Evolutionary conservation across 1,140 invertebrate genomes (phyloP).

Genomic region (Penaeus chinensis): DNA sequence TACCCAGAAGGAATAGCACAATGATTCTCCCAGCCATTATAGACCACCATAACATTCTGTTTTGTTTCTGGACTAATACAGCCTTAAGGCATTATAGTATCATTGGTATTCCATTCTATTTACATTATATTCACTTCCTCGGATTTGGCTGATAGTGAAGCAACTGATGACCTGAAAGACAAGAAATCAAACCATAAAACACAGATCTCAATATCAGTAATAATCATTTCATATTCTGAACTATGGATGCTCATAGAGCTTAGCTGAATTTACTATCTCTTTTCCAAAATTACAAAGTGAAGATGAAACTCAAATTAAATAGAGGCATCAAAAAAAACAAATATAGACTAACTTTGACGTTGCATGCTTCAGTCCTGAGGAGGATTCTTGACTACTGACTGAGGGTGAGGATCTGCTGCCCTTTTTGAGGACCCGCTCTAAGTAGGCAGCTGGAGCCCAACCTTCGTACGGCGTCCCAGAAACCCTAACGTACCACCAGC

Average conservation of each 20-base stretch:
- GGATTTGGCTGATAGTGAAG: conserved; percentile 59
- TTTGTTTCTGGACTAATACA: conserved; percentile 11
- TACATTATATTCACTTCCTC: conserved; percentile 60
- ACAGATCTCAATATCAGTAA: too few relatives aligned
- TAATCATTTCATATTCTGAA: background rate
- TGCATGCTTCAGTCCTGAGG: conserved; percentile 61
- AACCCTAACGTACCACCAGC: conserved; percentile 95
- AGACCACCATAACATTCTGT: conserved; percentile 14
- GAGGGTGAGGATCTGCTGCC: conserved; percentile 68
- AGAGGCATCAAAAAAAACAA: background rate
- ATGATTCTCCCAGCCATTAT: conserved; percentile 23
- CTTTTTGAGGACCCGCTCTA: conserved; percentile 80
- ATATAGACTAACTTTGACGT: conserved; percentile 57
- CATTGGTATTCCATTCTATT: conserved; percentile 7
- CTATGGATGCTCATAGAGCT: background rate
- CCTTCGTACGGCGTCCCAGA: conserved; percentile 81
- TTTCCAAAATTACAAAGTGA: background rate
- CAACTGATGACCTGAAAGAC: conserved; percentile 59
- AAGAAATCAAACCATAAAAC: background rate
- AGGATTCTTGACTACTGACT: conserved; percentile 69
- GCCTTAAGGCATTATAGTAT: background rate
- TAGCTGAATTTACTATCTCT: background rate
- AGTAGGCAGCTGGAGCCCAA: conserved; percentile 93
- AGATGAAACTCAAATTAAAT: background rate
- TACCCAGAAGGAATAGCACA: background rate